Base-by-base conservation (phyloP, 2,888 invertebrate species). In the Tiliacea aurago region DNA sequence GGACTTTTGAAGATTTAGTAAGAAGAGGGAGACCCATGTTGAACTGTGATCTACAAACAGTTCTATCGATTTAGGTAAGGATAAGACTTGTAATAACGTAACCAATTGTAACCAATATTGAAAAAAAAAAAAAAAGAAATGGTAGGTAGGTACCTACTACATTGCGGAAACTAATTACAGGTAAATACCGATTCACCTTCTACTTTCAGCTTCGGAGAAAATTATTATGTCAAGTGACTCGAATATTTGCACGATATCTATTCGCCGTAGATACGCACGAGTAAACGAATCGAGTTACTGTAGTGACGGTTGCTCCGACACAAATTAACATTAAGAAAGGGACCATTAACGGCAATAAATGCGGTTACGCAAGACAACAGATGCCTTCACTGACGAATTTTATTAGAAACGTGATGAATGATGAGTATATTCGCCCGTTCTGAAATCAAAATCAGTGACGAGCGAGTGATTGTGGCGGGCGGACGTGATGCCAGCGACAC, bases 331-430 rank as follows among this genome's bases (percentile, higher is more conserved):
- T 91, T 88, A 93, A 92, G 92, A 92, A 94, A 93, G 91, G 88
- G 86, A 84, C 91, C 93, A 95, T 95, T 95, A 95, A 91, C 90
- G 90, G 92, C 92, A 93, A 95, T 95, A 94, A 95, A 94, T 95
- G 95, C 87, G 95, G 95, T 96, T 95, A 90, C 93, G 90, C 93
- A 95, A 94, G 91, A 92, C 94, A 92, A 93, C 94, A 93, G 94
- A 93, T 93, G 94, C 90, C 90, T 80, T 86, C 84, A 86, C 90
- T 90, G 90, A 91, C 88, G 91, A 94, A 91, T 93, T 94, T 95
- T 94, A 95, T 95, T 96, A 96, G 95, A 95, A 95, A 94, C 94
- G 95, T 95, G 94, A 95, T 94, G 91, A 93, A 90, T 91, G 89
- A 86, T 88, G 86, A 90, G 88, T 89, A 85, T 85, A 87, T 87